Base-by-base conservation (phyloP, 2,888 invertebrate genomes). In the Loripinus fragilis region DNA sequence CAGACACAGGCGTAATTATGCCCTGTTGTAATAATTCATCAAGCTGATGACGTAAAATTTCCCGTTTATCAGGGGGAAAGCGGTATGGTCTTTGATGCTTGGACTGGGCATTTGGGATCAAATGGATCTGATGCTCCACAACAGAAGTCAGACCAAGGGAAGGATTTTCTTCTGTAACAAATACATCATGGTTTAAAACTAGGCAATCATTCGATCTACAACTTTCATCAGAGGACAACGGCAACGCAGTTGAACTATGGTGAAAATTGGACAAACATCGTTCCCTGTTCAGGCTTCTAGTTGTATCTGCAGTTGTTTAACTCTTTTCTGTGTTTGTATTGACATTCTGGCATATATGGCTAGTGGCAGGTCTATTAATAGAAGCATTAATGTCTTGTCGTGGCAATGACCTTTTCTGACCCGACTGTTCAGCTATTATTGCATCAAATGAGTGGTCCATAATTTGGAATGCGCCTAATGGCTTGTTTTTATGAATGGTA, bases 51-150 rank as follows among this genome's bases (percentile, higher is more conserved):
- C 80, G 52, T 15, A 77, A 65, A 12, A 74, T 68, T 77, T 74
- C 74, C 8, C 45, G n/a, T 60, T 80, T 80, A 17, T 80, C 71
- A 8, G 80, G 80, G 23, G 76, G 35, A 17, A 80, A 70, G 10
- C 74, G 65, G 33, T 80, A 76, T 15, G 80, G 68, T 68, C 64
- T 50, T 20, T 76, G 72, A 48, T 80, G 80, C 55, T 75, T n/a
- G n/a, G n/a, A n/a, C n/a, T n/a, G n/a, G n/a, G n/a, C n/a, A n/a
- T n/a, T n/a, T n/a, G n/a, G n/a, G n/a, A n/a, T n/a, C n/a, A n/a
- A n/a, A n/a, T n/a, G n/a, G n/a, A n/a, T n/a, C n/a, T n/a, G n/a
- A n/a, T n/a, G n/a, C n/a, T n/a, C n/a, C n/a, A n/a, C n/a, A n/a
- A n/a, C n/a, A n/a, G n/a, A n/a, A n/a, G n/a, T n/a, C n/a, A n/a